A percentile compares a stretch with the other conserved stretches of the same genome.
These are phyloP conservation scores for Elysia crispata DNA, from an alignment of 2,888 invertebrate species.

Conservation along the genomic window DNA sequence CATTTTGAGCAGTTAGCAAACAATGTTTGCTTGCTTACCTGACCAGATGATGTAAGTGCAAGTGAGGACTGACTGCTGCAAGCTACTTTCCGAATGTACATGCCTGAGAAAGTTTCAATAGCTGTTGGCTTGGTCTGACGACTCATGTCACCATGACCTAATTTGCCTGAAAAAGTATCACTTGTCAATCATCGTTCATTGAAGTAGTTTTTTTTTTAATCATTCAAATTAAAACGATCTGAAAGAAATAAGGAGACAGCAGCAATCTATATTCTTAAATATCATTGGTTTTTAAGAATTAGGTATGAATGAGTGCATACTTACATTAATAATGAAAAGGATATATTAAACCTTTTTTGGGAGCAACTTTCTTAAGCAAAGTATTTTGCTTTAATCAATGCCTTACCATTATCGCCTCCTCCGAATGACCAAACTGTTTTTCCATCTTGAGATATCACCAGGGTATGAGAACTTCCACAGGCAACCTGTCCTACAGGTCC, in stretches of 20 bases:
- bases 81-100: constrained; percentile 81
- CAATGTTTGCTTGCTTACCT: constrained; percentile 71
- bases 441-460: constrained; percentile 82
- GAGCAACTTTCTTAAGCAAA: no score
- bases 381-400: no score
- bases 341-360: no score
- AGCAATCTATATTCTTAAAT: no score
- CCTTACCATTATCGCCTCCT: constrained; percentile 82
- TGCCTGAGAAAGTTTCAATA: constrained; percentile 81
- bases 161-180: constrained; percentile 67
- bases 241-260: no score
- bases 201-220: no score
- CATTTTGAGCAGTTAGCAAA: no score
- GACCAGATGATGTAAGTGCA: constrained; percentile 82
- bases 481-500: constrained; percentile 81
- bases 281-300: no score
- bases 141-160: constrained; percentile 78
- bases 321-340: no score
- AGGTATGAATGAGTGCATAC: no score
- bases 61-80: constrained; percentile 83
- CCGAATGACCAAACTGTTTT: constrained; percentile 83
- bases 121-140: constrained; percentile 81
- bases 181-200: no score
- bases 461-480: constrained; percentile 83
- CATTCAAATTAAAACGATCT: no score